Evolutionary conservation across 2,888 invertebrate species (phyloP).

Genomic region (Nezara viridula): DNA sequence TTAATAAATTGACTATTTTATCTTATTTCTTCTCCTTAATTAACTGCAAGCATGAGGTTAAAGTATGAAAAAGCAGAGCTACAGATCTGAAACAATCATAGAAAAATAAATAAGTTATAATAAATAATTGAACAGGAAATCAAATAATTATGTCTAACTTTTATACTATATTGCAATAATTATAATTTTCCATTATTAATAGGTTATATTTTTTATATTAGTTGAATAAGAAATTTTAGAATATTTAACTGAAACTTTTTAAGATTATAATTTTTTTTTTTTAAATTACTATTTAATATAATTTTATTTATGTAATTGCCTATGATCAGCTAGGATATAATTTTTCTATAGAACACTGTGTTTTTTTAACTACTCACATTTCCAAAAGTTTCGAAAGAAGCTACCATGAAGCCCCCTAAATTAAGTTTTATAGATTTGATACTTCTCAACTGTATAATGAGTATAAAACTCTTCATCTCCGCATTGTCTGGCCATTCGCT

Average conservation of each 20-base stretch:
- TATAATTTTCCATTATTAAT: background rate
- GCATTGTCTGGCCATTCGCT: background rate
- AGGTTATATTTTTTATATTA: too few relatives aligned
- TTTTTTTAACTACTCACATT: too few relatives aligned
- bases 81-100: background rate
- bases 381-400: background rate
- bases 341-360: too few relatives aligned
- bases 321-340: too few relatives aligned
- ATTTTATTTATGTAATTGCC: too few relatives aligned
- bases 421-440: background rate
- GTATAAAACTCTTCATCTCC: constrained; percentile 1
- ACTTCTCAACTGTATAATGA: constrained; percentile 1
- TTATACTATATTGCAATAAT: background rate
- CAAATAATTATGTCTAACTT: background rate
- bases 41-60: constrained; percentile 4
- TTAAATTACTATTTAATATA: too few relatives aligned
- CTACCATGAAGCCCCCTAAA: constrained; percentile 15
- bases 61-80: background rate
- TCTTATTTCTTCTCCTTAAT: background rate
- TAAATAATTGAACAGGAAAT: too few relatives aligned
- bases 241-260: too few relatives aligned
- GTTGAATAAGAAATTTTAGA: too few relatives aligned
- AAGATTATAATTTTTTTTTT: too few relatives aligned
- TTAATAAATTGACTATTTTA: background rate
- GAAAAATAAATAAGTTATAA: too few relatives aligned